Conservation (phyloP, 2,888 invertebrate genomes). For the Vandiemenella viatica region DNA sequence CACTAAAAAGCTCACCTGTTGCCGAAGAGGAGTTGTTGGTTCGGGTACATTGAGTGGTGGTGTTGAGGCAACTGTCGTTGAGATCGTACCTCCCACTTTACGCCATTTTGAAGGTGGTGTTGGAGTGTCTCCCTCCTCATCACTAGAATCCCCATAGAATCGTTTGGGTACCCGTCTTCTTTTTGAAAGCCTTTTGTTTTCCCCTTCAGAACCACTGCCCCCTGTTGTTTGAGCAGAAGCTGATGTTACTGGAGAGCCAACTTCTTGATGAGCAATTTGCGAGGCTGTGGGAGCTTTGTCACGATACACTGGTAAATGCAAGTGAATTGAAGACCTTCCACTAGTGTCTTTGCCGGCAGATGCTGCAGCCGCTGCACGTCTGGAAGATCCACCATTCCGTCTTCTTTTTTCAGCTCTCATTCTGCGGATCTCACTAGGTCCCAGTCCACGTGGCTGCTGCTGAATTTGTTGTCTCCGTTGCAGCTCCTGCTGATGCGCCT, state of each 20-base stretch:
- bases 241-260: conserved; percentile 14
- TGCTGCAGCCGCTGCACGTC: too few species aligned
- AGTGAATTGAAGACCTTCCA: too few species aligned
- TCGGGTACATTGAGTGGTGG: too few species aligned
- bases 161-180: conserved; percentile 67
- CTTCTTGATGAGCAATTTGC: neutral
- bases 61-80: conserved; percentile 23
- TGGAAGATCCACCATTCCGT: too few species aligned
- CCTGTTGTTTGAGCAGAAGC: conserved; percentile 24
- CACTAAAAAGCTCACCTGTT: too few species aligned
- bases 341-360: too few species aligned
- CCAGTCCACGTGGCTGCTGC: neutral
- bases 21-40: too few species aligned
- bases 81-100: conserved; percentile 44
- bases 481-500: conserved; percentile 33
- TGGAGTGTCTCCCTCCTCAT: conserved; percentile 53
- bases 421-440: too few species aligned
- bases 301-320: too few species aligned
- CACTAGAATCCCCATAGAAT: conserved; percentile 78
- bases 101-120: conserved; percentile 54
- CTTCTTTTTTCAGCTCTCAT: too few species aligned
- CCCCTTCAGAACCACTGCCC: conserved; percentile 35
- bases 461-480: neutral
- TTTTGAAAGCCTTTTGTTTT: conserved; percentile 54
- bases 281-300: too few species aligned